phyloP scores from a whole-genome alignment of 2,888 invertebrate species.

The Platycheirus rosarum region DNA sequence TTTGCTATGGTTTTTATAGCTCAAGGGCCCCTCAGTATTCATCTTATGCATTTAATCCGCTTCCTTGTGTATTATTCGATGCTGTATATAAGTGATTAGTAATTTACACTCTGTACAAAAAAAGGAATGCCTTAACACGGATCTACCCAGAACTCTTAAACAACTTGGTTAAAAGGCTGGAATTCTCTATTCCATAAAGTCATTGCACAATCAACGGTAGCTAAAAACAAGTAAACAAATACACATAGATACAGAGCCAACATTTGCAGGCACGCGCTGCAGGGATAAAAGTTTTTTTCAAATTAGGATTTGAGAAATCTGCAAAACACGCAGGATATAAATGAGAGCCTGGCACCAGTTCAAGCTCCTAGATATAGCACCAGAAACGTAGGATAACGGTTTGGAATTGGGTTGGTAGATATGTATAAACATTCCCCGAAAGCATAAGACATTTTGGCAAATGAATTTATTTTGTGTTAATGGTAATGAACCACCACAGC shows the following conservation, averaged over 20 bases:
- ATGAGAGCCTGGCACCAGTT: constrained; percentile 13
- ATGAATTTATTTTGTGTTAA: constrained; percentile 70
- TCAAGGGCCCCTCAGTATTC: background rate
- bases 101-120: constrained; percentile 61
- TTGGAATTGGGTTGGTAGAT: constrained; percentile 43
- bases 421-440: constrained; percentile 53
- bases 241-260: too few species aligned
- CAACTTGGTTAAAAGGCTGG: constrained; percentile 66
- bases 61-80: constrained; percentile 22
- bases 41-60: background rate
- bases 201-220: constrained; percentile 54
- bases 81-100: constrained; percentile 66
- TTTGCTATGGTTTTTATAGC: too few species aligned
- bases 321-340: background rate
- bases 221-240: constrained; percentile 30
- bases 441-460: constrained; percentile 62
- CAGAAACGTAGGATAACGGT: background rate
- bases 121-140: constrained; percentile 12
- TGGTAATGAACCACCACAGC: constrained; percentile 44
- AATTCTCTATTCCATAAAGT: constrained; percentile 36
- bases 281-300: constrained; percentile 63
- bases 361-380: constrained; percentile 27
- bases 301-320: constrained; percentile 71
- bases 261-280: constrained; percentile 43
- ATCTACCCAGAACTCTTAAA: constrained; percentile 1